A percentile compares a stretch with the other conserved stretches of the same genome.
These are phyloP conservation scores for Acanthis flammea DNA, from an alignment of 2,797 vertebrate species.

Conservation along the genomic window DNA sequence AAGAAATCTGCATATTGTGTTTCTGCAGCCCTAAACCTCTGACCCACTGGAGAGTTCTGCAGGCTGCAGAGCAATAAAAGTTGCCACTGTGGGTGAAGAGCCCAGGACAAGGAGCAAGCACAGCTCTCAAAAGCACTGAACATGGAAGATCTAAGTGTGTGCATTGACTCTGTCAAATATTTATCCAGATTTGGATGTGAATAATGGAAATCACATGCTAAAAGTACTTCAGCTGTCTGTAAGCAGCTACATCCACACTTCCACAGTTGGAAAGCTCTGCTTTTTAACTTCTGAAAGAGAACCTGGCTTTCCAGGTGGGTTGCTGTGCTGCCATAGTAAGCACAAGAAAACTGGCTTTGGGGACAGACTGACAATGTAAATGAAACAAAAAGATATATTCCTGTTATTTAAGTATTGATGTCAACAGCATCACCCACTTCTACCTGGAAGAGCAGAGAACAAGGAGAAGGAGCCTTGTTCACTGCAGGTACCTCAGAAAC, in stretches of 20 bases:
- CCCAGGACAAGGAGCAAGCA: not conserved
- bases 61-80: not conserved
- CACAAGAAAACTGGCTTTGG: not conserved
- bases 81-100: not conserved
- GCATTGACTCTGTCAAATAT: conserved; percentile 13
- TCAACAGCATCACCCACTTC: not conserved
- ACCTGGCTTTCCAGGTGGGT: not conserved
- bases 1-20: conserved; percentile 33
- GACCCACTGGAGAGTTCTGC: not conserved
- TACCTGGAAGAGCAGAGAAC: not conserved
- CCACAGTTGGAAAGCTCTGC: accelerated
- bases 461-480: not conserved
- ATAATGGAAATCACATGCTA: not conserved
- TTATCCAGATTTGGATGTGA: not conserved
- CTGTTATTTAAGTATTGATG: not conserved
- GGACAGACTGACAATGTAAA: not conserved
- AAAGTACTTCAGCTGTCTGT: not conserved
- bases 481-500: not conserved
- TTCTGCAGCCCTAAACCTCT: conserved; percentile 51
- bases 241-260: not conserved
- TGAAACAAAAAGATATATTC: not conserved
- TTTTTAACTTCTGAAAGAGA: not conserved
- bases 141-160: not conserved
- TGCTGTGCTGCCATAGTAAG: not conserved
- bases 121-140: not conserved